Percentiles rank a stretch among this genome's conserved stretches.
Evolutionary conservation across 2,888 invertebrate species (phyloP).

Genomic region (Opisthograptis luteolata): DNA sequence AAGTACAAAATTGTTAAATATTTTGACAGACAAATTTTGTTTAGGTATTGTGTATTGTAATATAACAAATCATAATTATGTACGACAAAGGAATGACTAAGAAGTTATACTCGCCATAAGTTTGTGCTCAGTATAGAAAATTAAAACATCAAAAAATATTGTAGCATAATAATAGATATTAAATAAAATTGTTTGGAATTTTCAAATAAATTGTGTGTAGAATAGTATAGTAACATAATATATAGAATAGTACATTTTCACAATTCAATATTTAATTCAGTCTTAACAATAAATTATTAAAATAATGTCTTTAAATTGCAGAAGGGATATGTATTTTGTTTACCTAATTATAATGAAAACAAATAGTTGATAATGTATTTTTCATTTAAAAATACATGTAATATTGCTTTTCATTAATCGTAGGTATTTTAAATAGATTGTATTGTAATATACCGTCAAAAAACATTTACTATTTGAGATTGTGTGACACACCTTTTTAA

Average conservation of each 20-base stretch:
- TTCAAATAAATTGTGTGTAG: slow-evolving; percentile 30
- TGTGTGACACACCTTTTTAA: too few relatives aligned
- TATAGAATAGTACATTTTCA: too few relatives aligned
- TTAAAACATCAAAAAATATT: slow-evolving; percentile 35
- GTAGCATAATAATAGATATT: background rate
- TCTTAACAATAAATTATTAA: slow-evolving; percentile 69
- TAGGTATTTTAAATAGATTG: too few relatives aligned
- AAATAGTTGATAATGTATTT: too few relatives aligned
- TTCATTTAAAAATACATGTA: too few relatives aligned
- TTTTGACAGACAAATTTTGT: too few relatives aligned
- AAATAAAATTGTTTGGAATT: slow-evolving; percentile 1
- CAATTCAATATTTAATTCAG: slow-evolving; percentile 64
- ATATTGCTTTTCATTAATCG: too few relatives aligned
- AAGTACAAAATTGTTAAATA: too few relatives aligned
- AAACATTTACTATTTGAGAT: too few relatives aligned
- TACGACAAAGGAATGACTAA: slow-evolving; percentile 54
- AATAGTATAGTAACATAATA: too few relatives aligned
- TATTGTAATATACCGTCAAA: too few relatives aligned
- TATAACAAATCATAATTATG: background rate
- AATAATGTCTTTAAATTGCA: slow-evolving; percentile 43
- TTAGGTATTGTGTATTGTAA: too few relatives aligned
- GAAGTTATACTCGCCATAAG: slow-evolving; percentile 50
- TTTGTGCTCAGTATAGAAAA: slow-evolving; percentile 50
- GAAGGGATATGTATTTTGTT: background rate
- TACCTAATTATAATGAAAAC: background rate